Evolutionary conservation across 2,113 vertebrate species (phyloP).

Genomic region (Microcebus lehilahytsara): DNA sequence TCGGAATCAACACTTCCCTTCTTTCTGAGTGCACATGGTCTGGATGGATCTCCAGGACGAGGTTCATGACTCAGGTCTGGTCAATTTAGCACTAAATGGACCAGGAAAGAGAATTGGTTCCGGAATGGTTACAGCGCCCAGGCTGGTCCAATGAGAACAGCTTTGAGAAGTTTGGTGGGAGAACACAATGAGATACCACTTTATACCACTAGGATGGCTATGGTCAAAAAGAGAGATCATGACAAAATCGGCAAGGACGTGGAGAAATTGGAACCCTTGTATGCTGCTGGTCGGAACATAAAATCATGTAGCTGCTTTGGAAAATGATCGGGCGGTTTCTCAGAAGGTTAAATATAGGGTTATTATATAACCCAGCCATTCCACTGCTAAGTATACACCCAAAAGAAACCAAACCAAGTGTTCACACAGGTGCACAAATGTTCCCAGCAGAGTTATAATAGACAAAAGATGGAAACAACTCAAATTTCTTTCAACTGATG

Average conservation of each 20-base stretch:
- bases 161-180: neutral
- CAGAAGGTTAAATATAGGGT: neutral
- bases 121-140: too few species aligned
- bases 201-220: neutral
- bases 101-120: neutral
- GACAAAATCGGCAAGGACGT: neutral
- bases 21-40: neutral
- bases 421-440: neutral
- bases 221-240: neutral
- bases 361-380: neutral
- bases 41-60: neutral
- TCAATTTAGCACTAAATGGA: neutral
- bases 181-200: neutral
- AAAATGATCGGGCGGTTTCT: neutral
- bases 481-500: neutral
- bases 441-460: neutral
- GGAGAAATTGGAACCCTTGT: accelerated
- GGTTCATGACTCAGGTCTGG: neutral
- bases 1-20: neutral
- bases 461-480: neutral
- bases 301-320: neutral
- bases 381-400: neutral
- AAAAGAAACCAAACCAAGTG: neutral
- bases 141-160: neutral
- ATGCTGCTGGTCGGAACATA: neutral